phyloP scores from a whole-genome alignment of 1,140 invertebrate genomes.

The Proctacanthus coquilletti region DNA sequence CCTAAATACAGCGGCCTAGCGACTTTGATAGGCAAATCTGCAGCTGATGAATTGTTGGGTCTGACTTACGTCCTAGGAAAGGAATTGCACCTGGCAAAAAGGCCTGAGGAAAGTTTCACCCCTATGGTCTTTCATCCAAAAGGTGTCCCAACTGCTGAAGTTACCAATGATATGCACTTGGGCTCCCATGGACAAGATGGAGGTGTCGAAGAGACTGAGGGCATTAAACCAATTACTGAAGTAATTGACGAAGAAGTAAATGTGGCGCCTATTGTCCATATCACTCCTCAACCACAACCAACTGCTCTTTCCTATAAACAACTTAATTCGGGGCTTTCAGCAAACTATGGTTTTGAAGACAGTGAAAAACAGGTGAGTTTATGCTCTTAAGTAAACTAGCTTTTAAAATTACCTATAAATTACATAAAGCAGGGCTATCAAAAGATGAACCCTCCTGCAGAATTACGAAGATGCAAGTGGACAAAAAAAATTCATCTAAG shows the following conservation, averaged over 20 bases:
- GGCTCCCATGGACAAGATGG: no score
- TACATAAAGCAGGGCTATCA: no score
- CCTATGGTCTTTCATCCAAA: constrained; percentile 22
- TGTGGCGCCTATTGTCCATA: no score
- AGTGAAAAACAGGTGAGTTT: neutral
- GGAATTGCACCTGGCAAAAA: constrained; percentile 26
- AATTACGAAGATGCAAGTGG: no score
- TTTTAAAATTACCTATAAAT: no score
- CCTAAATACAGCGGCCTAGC: constrained; percentile 22
- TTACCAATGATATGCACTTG: no score
- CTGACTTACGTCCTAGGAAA: constrained; percentile 25
- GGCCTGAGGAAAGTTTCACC: constrained; percentile 19
- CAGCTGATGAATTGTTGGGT: constrained; percentile 26
- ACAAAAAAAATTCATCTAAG: no score
- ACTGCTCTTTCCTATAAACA: neutral
- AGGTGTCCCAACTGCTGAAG: no score
- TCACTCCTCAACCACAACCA: neutral
- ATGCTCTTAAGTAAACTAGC: neutral
- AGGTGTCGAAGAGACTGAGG: no score
- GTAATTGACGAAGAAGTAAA: no score
- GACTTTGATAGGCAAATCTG: constrained; percentile 23
- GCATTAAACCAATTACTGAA: no score
- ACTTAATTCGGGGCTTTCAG: neutral
- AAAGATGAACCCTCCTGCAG: no score
- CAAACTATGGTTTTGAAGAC: neutral